These are phyloP conservation scores for Tretioscincus oriximinensis DNA, from an alignment of 2,113 vertebrate genomes.

Conservation along the genomic window DNA sequence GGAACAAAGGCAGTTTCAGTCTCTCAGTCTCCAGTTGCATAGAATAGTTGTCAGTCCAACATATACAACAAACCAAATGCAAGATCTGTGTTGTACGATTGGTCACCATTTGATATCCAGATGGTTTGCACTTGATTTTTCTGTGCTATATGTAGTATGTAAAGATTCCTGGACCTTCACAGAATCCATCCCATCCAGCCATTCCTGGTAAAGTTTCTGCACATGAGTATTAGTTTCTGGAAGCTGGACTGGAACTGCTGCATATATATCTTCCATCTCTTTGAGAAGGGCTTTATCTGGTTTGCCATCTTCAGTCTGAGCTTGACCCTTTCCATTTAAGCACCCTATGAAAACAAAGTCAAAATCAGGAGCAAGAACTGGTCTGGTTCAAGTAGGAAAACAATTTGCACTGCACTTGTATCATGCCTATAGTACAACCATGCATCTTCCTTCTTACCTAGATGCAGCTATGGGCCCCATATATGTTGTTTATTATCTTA, in stretches of 20 bases:
- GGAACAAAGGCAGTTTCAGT: conserved; percentile 25
- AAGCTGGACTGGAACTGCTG: conserved; percentile 78
- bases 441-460: not conserved
- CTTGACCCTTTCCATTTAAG: conserved; percentile 86
- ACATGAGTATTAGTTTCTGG: conserved; percentile 78
- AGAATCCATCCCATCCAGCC: conserved; percentile 88
- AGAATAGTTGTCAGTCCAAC: conserved; percentile 39
- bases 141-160: conserved; percentile 78
- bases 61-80: conserved; percentile 25
- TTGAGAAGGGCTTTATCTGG: conserved; percentile 80
- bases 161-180: conserved; percentile 72
- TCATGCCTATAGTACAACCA: not conserved
- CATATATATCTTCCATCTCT: conserved; percentile 89
- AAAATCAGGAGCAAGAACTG: not conserved
- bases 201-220: conserved; percentile 86
- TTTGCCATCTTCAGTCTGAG: conserved; percentile 72
- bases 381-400: not conserved
- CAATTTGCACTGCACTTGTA: not conserved
- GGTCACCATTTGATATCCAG: conserved; percentile 78
- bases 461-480: no score
- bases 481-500: no score
- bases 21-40: conserved; percentile 48
- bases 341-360: conserved; percentile 76
- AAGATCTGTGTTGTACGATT: not conserved
- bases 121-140: conserved; percentile 41